Conservation (phyloP, 30 jellyfish, hydroid and myxozoan genomes). For the Nemopilema nomurai region DNA sequence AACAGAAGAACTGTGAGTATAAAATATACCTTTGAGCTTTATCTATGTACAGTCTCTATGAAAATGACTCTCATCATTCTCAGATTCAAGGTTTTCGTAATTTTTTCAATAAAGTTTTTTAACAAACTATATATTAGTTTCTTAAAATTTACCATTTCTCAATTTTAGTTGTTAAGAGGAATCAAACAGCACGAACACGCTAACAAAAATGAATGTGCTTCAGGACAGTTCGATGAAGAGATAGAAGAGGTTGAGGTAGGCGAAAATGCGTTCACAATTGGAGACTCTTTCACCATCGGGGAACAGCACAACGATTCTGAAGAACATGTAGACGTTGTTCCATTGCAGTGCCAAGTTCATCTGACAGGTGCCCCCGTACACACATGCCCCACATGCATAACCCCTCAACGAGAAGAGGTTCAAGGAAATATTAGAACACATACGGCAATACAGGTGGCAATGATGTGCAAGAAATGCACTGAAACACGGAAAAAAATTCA, state of each 20-base stretch:
- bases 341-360: background rate
- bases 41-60: background rate
- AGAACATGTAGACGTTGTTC: background rate
- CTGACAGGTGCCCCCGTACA: background rate
- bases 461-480: background rate
- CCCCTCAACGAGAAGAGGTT: background rate
- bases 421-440: background rate
- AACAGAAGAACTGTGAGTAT: conserved; percentile 9
- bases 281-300: too few species aligned
- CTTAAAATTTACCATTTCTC: background rate
- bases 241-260: background rate
- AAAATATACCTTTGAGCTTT: background rate
- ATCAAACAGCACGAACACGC: background rate
- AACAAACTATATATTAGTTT: background rate
- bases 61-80: background rate
- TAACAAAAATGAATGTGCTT: background rate
- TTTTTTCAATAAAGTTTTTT: background rate
- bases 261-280: background rate
- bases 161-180: background rate
- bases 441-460: background rate
- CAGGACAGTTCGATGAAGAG: background rate
- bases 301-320: background rate
- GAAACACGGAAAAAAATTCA: background rate
- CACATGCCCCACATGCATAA: background rate
- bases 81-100: background rate